These are phyloP conservation scores for Neotoxoptera formosana DNA, from an alignment of 1,140 invertebrate species.

Conservation along the genomic window DNA sequence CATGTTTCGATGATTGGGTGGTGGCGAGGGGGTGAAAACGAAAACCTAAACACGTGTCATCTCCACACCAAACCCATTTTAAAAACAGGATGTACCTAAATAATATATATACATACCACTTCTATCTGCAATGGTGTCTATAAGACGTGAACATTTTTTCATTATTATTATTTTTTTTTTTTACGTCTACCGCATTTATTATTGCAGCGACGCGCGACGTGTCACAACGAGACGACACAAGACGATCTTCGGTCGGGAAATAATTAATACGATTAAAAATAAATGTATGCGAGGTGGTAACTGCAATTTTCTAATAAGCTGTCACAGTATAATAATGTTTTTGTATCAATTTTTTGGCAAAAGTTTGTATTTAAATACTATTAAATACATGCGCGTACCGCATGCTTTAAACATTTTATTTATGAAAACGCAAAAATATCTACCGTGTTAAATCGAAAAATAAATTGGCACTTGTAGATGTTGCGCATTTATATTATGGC, in stretches of 20 bases:
- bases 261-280: neutral
- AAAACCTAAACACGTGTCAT: slow-evolving; percentile 7
- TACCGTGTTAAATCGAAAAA: neutral
- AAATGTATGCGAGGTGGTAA: neutral
- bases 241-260: neutral
- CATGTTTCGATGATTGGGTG: neutral
- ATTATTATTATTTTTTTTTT: neutral
- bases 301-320: neutral
- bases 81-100: neutral
- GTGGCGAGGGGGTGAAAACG: neutral
- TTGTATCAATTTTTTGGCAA: neutral
- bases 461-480: slow-evolving; percentile 28
- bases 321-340: neutral
- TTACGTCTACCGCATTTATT: neutral
- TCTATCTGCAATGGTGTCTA: neutral
- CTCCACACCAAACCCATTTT: neutral
- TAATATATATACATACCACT: neutral
- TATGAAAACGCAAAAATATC: slow-evolving; percentile 19
- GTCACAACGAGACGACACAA: neutral
- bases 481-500: slow-evolving; percentile 11
- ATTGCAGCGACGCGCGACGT: neutral
- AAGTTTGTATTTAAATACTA: neutral
- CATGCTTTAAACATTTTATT: neutral
- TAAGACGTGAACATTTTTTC: neutral
- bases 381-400: neutral